Conservation (phyloP, 2,113 vertebrate genomes). For the Pollimyrus isidori region DNA sequence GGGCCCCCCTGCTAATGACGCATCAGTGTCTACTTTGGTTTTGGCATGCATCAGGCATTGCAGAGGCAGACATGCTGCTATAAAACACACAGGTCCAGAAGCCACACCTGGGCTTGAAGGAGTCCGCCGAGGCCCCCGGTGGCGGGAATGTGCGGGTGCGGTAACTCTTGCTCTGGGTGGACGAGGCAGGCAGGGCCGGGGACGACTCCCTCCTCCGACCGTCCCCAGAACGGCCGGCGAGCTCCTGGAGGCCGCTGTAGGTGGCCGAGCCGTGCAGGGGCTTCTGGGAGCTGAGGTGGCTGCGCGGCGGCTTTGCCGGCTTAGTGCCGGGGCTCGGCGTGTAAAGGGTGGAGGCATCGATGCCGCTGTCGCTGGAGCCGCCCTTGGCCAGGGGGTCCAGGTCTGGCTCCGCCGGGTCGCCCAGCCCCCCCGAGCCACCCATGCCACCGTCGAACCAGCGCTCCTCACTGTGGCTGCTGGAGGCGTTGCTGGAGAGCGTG, state of each 20-base stretch:
- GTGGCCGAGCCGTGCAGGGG: constrained; percentile 50
- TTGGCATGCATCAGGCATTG: neutral
- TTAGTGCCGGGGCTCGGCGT: constrained; percentile 50
- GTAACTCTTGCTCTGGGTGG: constrained; percentile 68
- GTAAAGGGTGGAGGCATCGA: constrained; percentile 71
- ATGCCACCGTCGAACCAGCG: constrained; percentile 72
- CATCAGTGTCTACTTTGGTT: neutral
- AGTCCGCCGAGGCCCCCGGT: constrained; percentile 56
- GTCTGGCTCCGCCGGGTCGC: constrained; percentile 61
- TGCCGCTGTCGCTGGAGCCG: constrained; percentile 81
- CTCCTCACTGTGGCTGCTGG: constrained; percentile 85
- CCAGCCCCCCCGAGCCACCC: constrained; percentile 34
- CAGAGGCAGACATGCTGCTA: neutral
- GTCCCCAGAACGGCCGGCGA: constrained; percentile 39
- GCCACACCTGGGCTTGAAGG: constrained; percentile 57
- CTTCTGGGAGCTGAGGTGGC: constrained; percentile 50
- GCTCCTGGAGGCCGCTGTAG: constrained; percentile 57
- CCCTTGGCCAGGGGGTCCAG: constrained; percentile 70
- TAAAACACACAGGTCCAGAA: neutral
- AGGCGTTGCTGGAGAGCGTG: constrained; percentile 83
- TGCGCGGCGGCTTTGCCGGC: constrained; percentile 46
- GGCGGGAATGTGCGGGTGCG: constrained; percentile 65
- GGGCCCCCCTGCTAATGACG: neutral
- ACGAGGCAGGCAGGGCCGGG: constrained; percentile 37
- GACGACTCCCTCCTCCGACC: constrained; percentile 64